Conservation (phyloP, 2,113 vertebrate genomes). For the Lasiurus borealis region DNA sequence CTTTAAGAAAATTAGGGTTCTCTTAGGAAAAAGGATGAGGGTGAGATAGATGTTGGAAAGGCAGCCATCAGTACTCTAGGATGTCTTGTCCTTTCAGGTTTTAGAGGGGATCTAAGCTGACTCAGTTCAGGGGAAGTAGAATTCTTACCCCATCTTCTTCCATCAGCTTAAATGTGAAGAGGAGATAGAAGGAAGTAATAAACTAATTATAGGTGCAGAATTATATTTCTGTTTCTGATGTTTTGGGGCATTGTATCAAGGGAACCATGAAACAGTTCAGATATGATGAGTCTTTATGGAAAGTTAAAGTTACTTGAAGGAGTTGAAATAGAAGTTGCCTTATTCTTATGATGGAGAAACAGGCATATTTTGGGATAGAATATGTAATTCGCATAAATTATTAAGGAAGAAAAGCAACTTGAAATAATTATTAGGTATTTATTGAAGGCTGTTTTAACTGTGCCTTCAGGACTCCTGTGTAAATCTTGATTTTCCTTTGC, state of each 20-base stretch:
- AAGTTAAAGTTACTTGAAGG: slow-evolving; percentile 56
- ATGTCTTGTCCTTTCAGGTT: slow-evolving; percentile 8
- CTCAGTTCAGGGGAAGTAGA: background rate
- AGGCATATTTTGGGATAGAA: slow-evolving; percentile 18
- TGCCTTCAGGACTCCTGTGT: background rate
- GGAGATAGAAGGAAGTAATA: background rate
- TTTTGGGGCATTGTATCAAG: background rate
- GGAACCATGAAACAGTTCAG: background rate
- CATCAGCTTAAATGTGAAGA: background rate
- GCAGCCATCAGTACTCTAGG: background rate
- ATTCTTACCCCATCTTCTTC: background rate
- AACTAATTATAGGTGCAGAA: background rate
- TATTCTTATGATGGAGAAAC: slow-evolving; percentile 29
- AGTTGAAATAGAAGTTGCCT: background rate
- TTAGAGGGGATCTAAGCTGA: background rate
- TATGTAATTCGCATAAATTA: slow-evolving; percentile 23
- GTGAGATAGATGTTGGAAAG: background rate
- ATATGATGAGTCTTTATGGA: background rate
- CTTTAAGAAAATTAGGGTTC: background rate
- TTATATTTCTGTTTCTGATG: background rate
- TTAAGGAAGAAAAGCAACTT: slow-evolving; percentile 19
- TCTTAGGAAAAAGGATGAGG: background rate
- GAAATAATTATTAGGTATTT: background rate
- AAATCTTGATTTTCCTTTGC: background rate
- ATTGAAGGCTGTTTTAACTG: background rate